Evolutionary conservation across 2,888 invertebrate species (phyloP).

Genomic region (Cenopis cana): DNA sequence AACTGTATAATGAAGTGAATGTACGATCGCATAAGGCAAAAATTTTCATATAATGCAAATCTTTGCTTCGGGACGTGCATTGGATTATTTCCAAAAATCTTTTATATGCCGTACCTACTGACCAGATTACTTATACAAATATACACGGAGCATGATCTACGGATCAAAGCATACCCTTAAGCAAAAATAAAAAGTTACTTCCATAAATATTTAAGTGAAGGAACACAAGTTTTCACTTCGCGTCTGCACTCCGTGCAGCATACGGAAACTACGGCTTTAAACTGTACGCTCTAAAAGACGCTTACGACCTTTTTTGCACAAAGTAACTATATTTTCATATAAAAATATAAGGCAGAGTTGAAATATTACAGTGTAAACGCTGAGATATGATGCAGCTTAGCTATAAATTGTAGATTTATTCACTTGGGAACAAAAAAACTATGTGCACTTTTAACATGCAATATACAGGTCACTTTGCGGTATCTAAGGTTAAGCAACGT

Average conservation of each 20-base stretch:
- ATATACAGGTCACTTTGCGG: background rate
- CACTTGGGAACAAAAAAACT: background rate
- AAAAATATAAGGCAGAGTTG: conserved; percentile 3
- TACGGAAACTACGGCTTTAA: background rate
- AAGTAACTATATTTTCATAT: background rate
- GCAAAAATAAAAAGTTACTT: background rate
- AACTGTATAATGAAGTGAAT: too few species aligned
- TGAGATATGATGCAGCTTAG: background rate
- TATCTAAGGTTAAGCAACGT: too few species aligned
- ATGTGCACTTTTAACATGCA: background rate
- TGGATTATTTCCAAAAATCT: too few species aligned
- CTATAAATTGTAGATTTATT: conserved; percentile 3
- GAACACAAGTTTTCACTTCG: conserved; percentile 30
- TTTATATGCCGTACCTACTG: too few species aligned
- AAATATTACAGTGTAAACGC: background rate
- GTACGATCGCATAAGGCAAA: too few species aligned
- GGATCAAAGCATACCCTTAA: background rate
- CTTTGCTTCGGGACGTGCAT: too few species aligned
- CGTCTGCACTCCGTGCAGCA: background rate
- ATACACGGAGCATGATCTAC: too few species aligned
- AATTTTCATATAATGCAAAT: background rate
- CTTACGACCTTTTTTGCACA: background rate
- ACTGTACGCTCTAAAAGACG: background rate
- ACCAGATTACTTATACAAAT: too few species aligned
- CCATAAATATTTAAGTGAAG: conserved; percentile 19